A percentile compares a stretch with the other conserved stretches of the same genome.
Evolutionary conservation across 2,113 vertebrate species (phyloP).

Genomic region (Gopherus evgoodei): DNA sequence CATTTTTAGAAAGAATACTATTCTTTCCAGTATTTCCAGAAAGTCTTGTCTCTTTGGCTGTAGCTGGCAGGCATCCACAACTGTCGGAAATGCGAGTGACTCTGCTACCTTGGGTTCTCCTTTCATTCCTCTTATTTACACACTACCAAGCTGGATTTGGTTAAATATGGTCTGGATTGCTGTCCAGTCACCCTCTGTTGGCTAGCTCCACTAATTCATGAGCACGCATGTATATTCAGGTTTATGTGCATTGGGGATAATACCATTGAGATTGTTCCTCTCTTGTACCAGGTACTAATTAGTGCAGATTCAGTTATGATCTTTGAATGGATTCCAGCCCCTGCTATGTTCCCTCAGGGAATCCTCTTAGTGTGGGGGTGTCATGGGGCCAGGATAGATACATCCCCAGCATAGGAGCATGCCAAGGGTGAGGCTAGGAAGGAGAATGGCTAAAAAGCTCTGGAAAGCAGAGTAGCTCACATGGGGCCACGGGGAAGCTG

Average conservation of each 20-base stretch:
- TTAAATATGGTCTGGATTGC: too few species aligned
- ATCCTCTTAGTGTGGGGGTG: background rate
- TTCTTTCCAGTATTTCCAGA: background rate
- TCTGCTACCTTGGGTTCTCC: too few species aligned
- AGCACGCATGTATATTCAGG: background rate
- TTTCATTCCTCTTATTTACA: too few species aligned
- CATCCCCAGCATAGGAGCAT: rapidly evolving
- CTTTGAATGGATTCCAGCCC: background rate
- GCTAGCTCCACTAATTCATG: background rate
- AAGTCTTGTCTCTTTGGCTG: background rate
- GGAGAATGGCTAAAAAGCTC: background rate
- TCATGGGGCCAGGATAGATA: background rate
- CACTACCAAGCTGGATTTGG: too few species aligned
- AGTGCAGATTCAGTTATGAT: background rate
- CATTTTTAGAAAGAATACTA: background rate
- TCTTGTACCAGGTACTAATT: rapidly evolving
- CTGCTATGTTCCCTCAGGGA: background rate
- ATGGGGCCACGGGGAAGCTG: background rate
- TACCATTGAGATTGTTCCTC: background rate
- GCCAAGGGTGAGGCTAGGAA: background rate
- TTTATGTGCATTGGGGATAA: background rate
- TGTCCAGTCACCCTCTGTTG: background rate
- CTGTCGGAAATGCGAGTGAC: background rate
- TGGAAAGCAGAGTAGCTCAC: background rate
- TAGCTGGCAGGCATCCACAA: background rate